Conservation (phyloP, 2,888 invertebrate species). For the Caenorhabditis zanzibari region DNA sequence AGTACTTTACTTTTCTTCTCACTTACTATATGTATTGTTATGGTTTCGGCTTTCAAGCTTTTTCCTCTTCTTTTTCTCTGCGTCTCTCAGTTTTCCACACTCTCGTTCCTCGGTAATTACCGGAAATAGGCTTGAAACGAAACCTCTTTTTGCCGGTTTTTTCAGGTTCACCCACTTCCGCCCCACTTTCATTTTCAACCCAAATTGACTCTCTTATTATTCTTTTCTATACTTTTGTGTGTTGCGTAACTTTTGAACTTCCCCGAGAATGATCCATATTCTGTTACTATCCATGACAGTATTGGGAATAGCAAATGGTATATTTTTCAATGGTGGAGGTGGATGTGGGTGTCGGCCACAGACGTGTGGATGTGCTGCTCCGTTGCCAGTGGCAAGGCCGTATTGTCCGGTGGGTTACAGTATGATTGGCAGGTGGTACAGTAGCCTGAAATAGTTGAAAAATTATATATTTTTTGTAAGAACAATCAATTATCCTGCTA, state of each 20-base stretch:
- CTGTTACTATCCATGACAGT: slow-evolving; percentile 32
- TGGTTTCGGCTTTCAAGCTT: slow-evolving; percentile 10
- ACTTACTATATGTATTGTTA: slow-evolving; percentile 17
- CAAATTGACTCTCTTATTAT: neutral
- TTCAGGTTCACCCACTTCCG: slow-evolving; percentile 57
- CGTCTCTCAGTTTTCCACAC: slow-evolving; percentile 7
- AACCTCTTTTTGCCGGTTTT: slow-evolving; percentile 19
- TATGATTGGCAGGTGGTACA: no score
- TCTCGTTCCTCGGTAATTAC: slow-evolving; percentile 27
- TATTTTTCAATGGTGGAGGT: slow-evolving; percentile 48
- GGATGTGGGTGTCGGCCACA: slow-evolving; percentile 46
- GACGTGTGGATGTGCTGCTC: slow-evolving; percentile 35
- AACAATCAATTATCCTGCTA: no score
- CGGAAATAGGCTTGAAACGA: slow-evolving; percentile 27
- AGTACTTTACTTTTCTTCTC: neutral
- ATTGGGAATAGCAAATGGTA: neutral
- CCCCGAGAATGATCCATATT: neutral
- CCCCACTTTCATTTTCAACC: slow-evolving; percentile 48
- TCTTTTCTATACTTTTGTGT: neutral
- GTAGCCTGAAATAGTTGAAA: no score
- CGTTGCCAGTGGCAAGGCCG: slow-evolving; percentile 13
- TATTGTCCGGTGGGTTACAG: slow-evolving; percentile 36
- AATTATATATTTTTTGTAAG: no score
- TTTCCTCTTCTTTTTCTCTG: neutral
- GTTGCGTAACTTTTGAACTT: slow-evolving; percentile 15